Conservation (phyloP, 1,140 invertebrate species). For the Andrena cerasifolii region DNA sequence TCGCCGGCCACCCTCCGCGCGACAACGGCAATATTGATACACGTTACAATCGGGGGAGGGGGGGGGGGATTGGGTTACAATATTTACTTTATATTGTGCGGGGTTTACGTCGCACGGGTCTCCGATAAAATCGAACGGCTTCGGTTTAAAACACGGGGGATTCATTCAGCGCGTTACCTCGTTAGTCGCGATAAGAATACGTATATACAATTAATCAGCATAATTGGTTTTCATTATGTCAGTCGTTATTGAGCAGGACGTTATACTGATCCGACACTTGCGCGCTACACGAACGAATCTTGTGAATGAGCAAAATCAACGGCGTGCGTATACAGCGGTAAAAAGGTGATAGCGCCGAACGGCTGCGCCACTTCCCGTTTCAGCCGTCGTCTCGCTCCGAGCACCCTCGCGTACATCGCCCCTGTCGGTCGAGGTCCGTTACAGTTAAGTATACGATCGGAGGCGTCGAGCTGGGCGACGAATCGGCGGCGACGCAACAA, state of each 20-base stretch:
- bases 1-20: background rate
- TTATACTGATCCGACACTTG: conserved; percentile 52
- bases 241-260: conserved; percentile 54
- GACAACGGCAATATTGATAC: background rate
- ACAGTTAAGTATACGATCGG: background rate
- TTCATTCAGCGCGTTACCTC: conserved; percentile 35
- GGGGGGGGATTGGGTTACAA: background rate
- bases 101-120: conserved; percentile 7
- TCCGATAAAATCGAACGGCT: conserved; percentile 34
- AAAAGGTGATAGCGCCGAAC: background rate
- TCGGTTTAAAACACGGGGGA: conserved; percentile 28
- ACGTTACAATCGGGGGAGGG: background rate
- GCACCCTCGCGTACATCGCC: too few species aligned
- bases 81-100: conserved; percentile 1
- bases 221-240: conserved; percentile 44
- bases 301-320: conserved; percentile 21
- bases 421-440: too few species aligned
- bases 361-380: background rate
- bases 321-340: conserved; percentile 12
- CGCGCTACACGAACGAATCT: conserved; percentile 29
- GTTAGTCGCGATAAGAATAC: conserved; percentile 46
- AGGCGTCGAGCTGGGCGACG: conserved; percentile 4
- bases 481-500: background rate
- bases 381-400: background rate
- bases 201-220: conserved; percentile 51